Conservation (phyloP, 2,113 vertebrate species). For the Rhinichthys klamathensis region DNA sequence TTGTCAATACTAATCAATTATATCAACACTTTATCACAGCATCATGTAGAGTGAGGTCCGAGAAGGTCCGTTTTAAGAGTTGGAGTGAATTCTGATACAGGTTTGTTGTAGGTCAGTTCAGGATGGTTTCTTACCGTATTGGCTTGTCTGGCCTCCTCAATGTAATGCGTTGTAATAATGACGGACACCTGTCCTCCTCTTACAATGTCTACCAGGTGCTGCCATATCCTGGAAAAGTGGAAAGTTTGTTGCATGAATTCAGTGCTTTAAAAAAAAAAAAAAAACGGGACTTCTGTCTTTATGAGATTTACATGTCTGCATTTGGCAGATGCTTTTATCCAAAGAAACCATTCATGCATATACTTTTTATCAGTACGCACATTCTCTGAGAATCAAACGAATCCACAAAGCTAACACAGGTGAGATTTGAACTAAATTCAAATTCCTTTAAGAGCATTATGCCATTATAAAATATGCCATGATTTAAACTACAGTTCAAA, state of each 20-base stretch:
- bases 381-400: not conserved
- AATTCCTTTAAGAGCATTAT: not conserved
- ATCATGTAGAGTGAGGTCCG: not conserved
- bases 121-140: slow-evolving; percentile 70
- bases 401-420: not conserved
- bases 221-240: slow-evolving; percentile 70
- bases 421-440: not conserved
- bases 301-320: not conserved
- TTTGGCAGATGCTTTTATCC: not conserved
- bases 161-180: slow-evolving; percentile 83
- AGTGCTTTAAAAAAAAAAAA: too few relatives aligned
- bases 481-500: not conserved
- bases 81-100: not conserved
- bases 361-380: not conserved
- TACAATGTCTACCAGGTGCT: slow-evolving; percentile 81
- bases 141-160: slow-evolving; percentile 81
- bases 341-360: not conserved
- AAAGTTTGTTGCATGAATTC: not conserved
- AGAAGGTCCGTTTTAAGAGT: not conserved
- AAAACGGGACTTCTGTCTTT: not conserved
- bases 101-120: not conserved
- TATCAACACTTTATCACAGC: not conserved
- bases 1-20: not conserved
- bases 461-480: not conserved
- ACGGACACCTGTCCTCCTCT: slow-evolving; percentile 77